These are phyloP conservation scores for Watsonalla binaria DNA, from an alignment of 2,888 invertebrate genomes.

Conservation along the genomic window DNA sequence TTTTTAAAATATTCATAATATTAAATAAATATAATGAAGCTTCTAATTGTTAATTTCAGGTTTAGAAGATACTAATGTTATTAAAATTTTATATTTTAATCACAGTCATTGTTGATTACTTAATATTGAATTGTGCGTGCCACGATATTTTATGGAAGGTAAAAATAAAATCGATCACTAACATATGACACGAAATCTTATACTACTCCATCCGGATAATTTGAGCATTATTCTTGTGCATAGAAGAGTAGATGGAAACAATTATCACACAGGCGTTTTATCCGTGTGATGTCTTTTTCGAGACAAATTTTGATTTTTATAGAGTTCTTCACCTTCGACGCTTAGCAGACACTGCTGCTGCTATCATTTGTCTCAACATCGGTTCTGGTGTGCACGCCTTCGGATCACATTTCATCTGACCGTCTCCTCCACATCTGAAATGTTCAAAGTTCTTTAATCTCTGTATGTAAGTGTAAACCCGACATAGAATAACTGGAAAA, in stretches of 20 bases:
- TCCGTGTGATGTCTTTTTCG: slow-evolving; percentile 56
- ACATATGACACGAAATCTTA: slow-evolving; percentile 75
- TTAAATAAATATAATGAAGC: slow-evolving; percentile 55
- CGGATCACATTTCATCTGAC: slow-evolving; percentile 97
- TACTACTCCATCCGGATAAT: slow-evolving; percentile 71
- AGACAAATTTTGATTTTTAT: slow-evolving; percentile 32
- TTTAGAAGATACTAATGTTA: slow-evolving; percentile 46
- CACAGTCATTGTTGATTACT: slow-evolving; percentile 71
- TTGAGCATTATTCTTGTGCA: slow-evolving; percentile 77
- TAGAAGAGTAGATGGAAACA: slow-evolving; percentile 65
- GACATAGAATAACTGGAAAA: too few relatives aligned
- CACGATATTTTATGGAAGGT: slow-evolving; percentile 62
- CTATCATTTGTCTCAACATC: slow-evolving; percentile 93
- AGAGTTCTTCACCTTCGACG: slow-evolving; percentile 82
- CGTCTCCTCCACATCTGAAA: slow-evolving; percentile 92
- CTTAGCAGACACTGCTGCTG: slow-evolving; percentile 85
- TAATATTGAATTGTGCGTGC: slow-evolving; percentile 62
- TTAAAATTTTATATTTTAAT: slow-evolving; percentile 61
- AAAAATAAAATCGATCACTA: slow-evolving; percentile 64
- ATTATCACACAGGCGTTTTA: slow-evolving; percentile 58
- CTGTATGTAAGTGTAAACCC: too few relatives aligned
- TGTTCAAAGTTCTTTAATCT: slow-evolving; percentile 8
- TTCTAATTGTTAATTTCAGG: slow-evolving; percentile 47
- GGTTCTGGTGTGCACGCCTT: slow-evolving; percentile 93
- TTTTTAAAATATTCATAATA: slow-evolving; percentile 53